phyloP scores from a whole-genome alignment of 2,113 vertebrate species.

The Platysteira castanea region DNA sequence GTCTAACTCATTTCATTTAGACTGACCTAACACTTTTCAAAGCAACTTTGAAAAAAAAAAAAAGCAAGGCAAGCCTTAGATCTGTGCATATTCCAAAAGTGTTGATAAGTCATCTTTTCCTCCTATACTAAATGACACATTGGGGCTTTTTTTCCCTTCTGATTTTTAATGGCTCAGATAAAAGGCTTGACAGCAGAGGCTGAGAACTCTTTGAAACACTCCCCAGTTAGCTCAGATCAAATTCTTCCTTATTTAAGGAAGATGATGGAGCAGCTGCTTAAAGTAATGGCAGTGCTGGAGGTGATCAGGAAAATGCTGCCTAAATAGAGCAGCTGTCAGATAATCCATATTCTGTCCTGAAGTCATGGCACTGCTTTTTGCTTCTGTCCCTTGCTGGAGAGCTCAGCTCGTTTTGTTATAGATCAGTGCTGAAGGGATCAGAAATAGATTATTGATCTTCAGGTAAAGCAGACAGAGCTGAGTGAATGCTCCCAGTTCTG shows the following conservation, averaged over 20 bases:
- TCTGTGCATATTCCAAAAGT: not conserved
- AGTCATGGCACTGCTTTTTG: not conserved
- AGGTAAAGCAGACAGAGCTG: not conserved
- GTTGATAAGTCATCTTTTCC: not conserved
- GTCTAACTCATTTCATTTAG: not conserved
- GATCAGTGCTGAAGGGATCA: not conserved
- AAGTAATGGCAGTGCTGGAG: not conserved
- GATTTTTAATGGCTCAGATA: slow-evolving; percentile 27
- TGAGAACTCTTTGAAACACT: slow-evolving; percentile 33
- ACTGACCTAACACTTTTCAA: not conserved
- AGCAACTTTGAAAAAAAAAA: not conserved
- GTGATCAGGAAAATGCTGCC: not conserved
- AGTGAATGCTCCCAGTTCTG: not conserved
- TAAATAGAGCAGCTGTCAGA: not conserved
- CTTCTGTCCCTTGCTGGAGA: not conserved
- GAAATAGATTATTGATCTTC: not conserved
- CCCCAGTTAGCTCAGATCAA: not conserved
- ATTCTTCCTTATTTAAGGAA: not conserved
- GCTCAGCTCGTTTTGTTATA: not conserved
- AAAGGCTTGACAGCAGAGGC: slow-evolving; percentile 36
- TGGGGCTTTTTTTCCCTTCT: not conserved
- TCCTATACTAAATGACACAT: not conserved
- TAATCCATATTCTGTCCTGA: not conserved
- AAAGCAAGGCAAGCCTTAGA: not conserved
- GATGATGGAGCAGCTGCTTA: not conserved